These are phyloP conservation scores for Grammomys surdaster DNA, from an alignment of 2,113 vertebrate species.

Conservation along the genomic window DNA sequence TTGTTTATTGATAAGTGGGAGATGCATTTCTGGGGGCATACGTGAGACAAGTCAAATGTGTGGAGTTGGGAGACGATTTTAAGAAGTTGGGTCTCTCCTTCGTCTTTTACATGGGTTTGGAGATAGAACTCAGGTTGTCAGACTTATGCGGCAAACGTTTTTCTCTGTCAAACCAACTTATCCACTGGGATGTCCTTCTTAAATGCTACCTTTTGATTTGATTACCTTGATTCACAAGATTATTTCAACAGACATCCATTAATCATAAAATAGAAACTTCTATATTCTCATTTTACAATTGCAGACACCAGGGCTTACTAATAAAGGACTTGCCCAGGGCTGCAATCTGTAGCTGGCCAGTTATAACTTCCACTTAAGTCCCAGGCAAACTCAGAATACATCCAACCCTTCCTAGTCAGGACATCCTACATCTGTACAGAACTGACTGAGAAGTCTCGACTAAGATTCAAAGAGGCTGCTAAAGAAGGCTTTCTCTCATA, in stretches of 20 bases:
- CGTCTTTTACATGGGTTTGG: background rate
- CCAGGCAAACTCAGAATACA: background rate
- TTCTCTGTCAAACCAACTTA: background rate
- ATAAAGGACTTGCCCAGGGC: background rate
- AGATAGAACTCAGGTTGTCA: background rate
- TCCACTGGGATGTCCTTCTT: background rate
- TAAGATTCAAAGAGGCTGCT: background rate
- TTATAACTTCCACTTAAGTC: background rate
- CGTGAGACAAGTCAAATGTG: background rate
- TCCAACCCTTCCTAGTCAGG: background rate
- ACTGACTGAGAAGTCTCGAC: background rate
- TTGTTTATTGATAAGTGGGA: background rate
- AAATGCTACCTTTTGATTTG: background rate
- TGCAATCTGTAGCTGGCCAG: background rate
- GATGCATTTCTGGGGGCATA: background rate
- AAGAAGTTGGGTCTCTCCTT: background rate
- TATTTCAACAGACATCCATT: background rate
- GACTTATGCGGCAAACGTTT: fast-evolving
- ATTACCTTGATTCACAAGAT: background rate
- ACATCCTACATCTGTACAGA: background rate
- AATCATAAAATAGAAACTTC: background rate
- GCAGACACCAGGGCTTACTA: background rate
- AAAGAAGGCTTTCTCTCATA: background rate
- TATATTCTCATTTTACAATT: background rate
- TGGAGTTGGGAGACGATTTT: background rate